Conservation (phyloP, 2,888 invertebrate genomes). For the Dendrolimus pini region DNA sequence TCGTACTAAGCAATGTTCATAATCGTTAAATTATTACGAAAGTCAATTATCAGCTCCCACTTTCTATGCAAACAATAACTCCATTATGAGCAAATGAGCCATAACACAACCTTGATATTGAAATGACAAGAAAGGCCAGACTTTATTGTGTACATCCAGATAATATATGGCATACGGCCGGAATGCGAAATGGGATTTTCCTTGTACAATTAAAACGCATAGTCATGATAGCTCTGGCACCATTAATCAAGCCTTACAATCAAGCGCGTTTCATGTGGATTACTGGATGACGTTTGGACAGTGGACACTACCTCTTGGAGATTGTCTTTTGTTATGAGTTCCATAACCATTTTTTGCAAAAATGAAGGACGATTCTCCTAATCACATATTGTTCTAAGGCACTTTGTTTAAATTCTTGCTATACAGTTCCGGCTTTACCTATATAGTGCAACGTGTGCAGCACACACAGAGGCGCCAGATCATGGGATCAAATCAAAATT, state of each 20-base stretch:
- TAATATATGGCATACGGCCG: not conserved
- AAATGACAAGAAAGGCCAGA: not conserved
- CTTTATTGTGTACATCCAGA: not conserved
- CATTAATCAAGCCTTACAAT: slow-evolving; percentile 1
- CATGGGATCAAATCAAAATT: no score
- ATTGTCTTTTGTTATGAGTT: no score
- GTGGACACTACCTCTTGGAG: not conserved
- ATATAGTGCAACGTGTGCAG: no score
- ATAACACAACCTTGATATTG: not conserved
- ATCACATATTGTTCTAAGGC: no score
- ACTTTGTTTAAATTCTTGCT: no score
- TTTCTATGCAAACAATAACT: not conserved
- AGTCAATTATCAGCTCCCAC: not conserved
- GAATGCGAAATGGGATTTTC: slow-evolving; percentile 1
- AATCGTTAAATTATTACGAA: no score
- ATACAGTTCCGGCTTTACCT: no score
- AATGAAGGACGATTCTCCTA: no score
- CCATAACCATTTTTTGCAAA: no score
- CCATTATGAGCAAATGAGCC: not conserved
- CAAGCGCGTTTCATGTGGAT: not conserved
- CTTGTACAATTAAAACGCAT: slow-evolving; percentile 2
- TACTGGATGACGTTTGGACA: not conserved
- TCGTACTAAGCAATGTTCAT: no score
- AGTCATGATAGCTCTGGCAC: slow-evolving; percentile 1
- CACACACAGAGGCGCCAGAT: no score